Evolutionary conservation across 2,888 invertebrate genomes (phyloP).

Genomic region (Drosophila meridiana): DNA sequence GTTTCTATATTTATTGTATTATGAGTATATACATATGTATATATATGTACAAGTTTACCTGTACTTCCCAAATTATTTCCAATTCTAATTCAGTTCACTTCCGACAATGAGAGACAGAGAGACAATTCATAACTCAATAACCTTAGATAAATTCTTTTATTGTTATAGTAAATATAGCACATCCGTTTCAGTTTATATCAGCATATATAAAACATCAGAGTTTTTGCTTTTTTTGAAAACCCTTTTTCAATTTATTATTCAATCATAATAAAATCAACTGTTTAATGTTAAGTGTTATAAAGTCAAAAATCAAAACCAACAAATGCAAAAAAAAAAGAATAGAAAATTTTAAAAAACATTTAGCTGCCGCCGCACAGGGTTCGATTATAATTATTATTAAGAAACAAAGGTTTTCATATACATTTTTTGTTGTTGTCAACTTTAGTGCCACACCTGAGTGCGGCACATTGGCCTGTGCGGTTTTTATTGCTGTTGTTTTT

Average conservation of each 20-base stretch:
- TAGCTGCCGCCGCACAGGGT: conserved; percentile 58
- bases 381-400: background rate
- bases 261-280: conserved; percentile 52
- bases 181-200: background rate
- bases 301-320: conserved; percentile 35
- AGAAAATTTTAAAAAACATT: conserved; percentile 4
- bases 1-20: too few relatives aligned
- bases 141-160: conserved; percentile 3
- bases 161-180: background rate
- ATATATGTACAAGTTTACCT: background rate
- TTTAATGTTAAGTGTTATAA: conserved; percentile 38
- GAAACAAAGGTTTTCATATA: conserved; percentile 57
- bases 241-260: conserved; percentile 68
- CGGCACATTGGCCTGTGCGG: conserved; percentile 57
- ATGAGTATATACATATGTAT: too few relatives aligned
- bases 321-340: conserved; percentile 30
- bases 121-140: background rate
- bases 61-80: background rate
- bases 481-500: conserved; percentile 32
- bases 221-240: conserved; percentile 60
- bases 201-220: conserved; percentile 4
- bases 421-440: conserved; percentile 27
- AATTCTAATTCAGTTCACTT: background rate
- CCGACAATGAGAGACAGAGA: background rate
- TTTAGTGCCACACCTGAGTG: conserved; percentile 4